Percentiles rank a stretch among this genome's conserved stretches.
Evolutionary conservation across 2,888 invertebrate genomes (phyloP).

Genomic region (Epistrophe eligans): DNA sequence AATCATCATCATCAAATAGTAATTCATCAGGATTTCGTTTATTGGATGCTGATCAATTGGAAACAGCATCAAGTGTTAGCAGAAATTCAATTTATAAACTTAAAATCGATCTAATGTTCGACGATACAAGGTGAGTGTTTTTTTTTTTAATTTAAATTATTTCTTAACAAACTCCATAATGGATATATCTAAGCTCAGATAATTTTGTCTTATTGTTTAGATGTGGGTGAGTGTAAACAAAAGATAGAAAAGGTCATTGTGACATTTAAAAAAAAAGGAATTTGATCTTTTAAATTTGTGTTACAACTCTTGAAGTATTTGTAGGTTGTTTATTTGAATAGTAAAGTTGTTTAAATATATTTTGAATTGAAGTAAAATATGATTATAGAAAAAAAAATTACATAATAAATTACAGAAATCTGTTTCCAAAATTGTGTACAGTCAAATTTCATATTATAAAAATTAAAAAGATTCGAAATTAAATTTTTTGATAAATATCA

Average conservation of each 20-base stretch:
- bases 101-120: slow-evolving; percentile 94
- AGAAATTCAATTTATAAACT: slow-evolving; percentile 90
- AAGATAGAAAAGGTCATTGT: slow-evolving; percentile 10
- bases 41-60: slow-evolving; percentile 83
- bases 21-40: slow-evolving; percentile 83
- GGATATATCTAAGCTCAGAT: no score
- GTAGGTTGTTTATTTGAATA: neutral
- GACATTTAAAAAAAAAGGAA: slow-evolving; percentile 1
- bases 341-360: no score
- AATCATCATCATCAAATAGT: slow-evolving; percentile 79
- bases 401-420: no score
- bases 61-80: slow-evolving; percentile 83
- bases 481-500: no score
- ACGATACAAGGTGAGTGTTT: slow-evolving; percentile 86
- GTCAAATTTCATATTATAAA: no score
- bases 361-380: no score
- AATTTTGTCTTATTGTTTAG: neutral
- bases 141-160: neutral
- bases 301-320: neutral
- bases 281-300: neutral
- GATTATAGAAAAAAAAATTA: no score
- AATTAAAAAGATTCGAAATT: no score
- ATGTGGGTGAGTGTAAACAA: neutral
- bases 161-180: no score
- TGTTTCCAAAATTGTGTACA: no score